Conservation (phyloP, 2,888 invertebrate species). For the Drosophila bunnanda region DNA sequence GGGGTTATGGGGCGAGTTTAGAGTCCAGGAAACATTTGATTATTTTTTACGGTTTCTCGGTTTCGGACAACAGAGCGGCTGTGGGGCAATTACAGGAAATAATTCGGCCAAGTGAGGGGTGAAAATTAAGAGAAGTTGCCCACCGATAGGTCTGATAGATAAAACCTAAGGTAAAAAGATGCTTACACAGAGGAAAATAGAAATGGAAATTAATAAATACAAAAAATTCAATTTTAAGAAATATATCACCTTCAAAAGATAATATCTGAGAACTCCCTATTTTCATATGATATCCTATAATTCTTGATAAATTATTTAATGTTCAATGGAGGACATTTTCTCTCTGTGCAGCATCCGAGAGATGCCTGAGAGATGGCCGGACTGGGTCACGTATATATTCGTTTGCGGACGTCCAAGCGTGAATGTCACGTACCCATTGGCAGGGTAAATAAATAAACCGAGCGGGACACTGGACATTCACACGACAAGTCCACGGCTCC, state of each 20-base stretch:
- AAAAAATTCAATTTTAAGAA: background rate
- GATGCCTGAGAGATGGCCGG: slow-evolving; percentile 11
- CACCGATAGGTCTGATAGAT: slow-evolving; percentile 67
- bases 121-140: slow-evolving; percentile 49
- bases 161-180: slow-evolving; percentile 61
- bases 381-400: slow-evolving; percentile 67
- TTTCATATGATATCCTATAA: background rate
- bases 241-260: background rate
- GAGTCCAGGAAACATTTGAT: slow-evolving; percentile 76
- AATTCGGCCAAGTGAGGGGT: slow-evolving; percentile 66
- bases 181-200: background rate
- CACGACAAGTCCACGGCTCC: slow-evolving; percentile 45
- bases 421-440: slow-evolving; percentile 77
- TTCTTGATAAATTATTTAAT: background rate
- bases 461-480: slow-evolving; percentile 71
- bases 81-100: slow-evolving; percentile 76
- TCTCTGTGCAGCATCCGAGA: slow-evolving; percentile 48
- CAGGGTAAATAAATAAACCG: slow-evolving; percentile 69
- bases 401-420: slow-evolving; percentile 70
- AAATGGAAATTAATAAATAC: background rate
- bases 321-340: background rate
- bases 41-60: slow-evolving; percentile 73
- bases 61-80: slow-evolving; percentile 15
- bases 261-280: background rate
- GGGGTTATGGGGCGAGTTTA: slow-evolving; percentile 44